A percentile compares a stretch with the other conserved stretches of the same genome.
These are phyloP conservation scores for Phasianus colchicus DNA, from an alignment of 2,113 vertebrate species.

Conservation along the genomic window DNA sequence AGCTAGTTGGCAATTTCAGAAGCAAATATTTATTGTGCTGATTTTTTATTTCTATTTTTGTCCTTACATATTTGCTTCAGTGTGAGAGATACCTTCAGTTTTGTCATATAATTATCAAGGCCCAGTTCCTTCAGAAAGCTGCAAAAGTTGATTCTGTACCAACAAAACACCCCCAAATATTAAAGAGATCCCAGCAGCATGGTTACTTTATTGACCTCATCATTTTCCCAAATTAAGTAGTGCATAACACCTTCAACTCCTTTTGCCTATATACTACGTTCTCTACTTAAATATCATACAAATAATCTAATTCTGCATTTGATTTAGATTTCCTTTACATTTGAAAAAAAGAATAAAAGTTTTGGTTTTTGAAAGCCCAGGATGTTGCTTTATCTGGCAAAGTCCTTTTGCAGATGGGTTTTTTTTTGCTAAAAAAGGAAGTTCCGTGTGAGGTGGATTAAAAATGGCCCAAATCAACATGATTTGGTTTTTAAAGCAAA, in stretches of 20 bases:
- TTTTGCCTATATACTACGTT: neutral
- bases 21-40: neutral
- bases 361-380: neutral
- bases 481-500: neutral
- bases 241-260: neutral
- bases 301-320: neutral
- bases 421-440: neutral
- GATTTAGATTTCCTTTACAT: neutral
- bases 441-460: accelerated
- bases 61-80: neutral
- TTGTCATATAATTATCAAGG: neutral
- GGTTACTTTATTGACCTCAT: neutral
- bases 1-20: neutral
- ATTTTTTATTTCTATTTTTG: neutral
- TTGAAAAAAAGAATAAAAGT: accelerated
- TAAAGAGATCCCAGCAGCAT: neutral
- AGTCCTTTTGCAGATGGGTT: neutral
- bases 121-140: neutral
- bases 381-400: neutral
- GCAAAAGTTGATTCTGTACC: neutral
- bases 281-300: neutral
- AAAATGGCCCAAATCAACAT: neutral
- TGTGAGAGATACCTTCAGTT: neutral
- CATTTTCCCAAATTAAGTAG: neutral
- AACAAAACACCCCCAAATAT: neutral